Evolutionary conservation across 2,797 vertebrate genomes (phyloP).

Genomic region (Chaetophractus vellerosus): DNA sequence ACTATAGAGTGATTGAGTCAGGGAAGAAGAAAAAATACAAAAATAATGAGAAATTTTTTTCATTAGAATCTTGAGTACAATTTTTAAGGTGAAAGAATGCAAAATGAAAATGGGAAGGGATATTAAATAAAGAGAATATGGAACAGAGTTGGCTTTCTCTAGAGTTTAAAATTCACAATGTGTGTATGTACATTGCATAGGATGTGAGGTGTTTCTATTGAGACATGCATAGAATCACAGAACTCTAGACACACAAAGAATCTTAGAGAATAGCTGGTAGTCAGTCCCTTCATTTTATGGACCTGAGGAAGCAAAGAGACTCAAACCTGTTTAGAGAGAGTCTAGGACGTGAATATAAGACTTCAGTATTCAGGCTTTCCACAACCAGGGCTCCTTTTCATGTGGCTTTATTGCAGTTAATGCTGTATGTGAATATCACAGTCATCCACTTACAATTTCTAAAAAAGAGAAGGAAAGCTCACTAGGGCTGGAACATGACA

Average conservation of each 20-base stretch:
- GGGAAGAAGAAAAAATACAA: neutral
- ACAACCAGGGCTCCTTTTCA: neutral
- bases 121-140: constrained; percentile 39
- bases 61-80: neutral
- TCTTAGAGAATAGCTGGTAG: neutral
- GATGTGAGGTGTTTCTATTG: neutral
- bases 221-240: constrained; percentile 15
- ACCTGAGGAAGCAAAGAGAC: neutral
- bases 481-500: neutral
- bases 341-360: constrained; percentile 5
- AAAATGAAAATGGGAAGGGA: constrained; percentile 29
- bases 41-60: constrained; percentile 62
- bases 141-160: constrained; percentile 13
- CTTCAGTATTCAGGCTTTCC: neutral
- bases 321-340: neutral
- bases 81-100: constrained; percentile 36
- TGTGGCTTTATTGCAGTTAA: neutral
- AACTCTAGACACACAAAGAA: constrained; percentile 1
- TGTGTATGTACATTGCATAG: neutral
- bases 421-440: neutral
- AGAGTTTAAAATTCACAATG: constrained; percentile 30
- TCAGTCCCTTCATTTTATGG: constrained; percentile 12
- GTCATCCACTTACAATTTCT: neutral
- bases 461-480: neutral
- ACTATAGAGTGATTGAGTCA: constrained; percentile 30